A percentile compares a stretch with the other conserved stretches of the same genome.
Conservation (phyloP, 2,888 invertebrate genomes). For the Ptycholaimellus sp. region DNA sequence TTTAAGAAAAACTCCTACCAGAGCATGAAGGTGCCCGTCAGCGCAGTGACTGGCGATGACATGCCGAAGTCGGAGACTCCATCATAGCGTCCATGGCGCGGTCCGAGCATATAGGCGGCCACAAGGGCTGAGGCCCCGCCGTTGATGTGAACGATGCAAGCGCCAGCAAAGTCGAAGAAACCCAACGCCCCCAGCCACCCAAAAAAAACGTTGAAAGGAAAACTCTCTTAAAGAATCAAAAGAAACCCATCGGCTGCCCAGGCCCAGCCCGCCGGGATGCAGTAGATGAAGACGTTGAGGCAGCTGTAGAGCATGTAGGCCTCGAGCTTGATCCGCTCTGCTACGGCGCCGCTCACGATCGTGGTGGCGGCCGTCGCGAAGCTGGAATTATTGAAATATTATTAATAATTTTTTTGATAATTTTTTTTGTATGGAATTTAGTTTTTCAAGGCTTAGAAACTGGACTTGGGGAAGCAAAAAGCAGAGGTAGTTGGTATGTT, state of each 20-base stretch:
- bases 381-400: constrained; percentile 52
- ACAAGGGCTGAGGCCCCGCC: constrained; percentile 3
- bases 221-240: background rate
- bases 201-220: too few species aligned
- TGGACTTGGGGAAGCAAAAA: too few species aligned
- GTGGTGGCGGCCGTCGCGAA: constrained; percentile 73
- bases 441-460: too few species aligned
- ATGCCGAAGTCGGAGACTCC: background rate
- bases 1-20: too few species aligned
- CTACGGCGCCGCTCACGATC: constrained; percentile 78
- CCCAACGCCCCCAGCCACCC: constrained; percentile 9
- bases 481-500: too few species aligned
- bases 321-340: constrained; percentile 37
- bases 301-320: constrained; percentile 28
- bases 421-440: too few species aligned
- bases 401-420: too few species aligned
- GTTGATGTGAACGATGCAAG: constrained; percentile 1
- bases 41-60: constrained; percentile 1
- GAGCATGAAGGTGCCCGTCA: constrained; percentile 3
- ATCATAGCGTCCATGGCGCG: background rate
- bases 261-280: constrained; percentile 12
- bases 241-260: constrained; percentile 27
- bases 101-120: constrained; percentile 2
- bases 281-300: constrained; percentile 12
- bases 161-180: constrained; percentile 5